A percentile compares a stretch with the other conserved stretches of the same genome.
Evolutionary conservation across 35 echinoderm and acorn worm species (phyloP).

Genomic region (Heliocidaris tuberculata): DNA sequence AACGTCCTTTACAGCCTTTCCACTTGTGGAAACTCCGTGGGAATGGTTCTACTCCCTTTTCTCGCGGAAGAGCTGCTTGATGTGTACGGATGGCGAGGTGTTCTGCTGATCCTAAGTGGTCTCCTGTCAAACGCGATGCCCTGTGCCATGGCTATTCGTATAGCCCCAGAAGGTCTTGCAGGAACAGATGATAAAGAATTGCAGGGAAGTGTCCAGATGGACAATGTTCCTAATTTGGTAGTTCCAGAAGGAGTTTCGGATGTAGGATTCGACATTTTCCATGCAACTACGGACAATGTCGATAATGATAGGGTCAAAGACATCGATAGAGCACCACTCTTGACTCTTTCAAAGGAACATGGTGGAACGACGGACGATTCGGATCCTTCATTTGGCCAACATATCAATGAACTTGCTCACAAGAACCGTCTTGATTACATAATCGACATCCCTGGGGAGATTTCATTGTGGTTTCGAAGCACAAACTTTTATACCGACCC

Average conservation of each 20-base stretch:
- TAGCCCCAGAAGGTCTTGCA: background rate
- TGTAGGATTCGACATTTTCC: background rate
- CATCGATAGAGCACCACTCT: background rate
- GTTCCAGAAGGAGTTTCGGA: background rate
- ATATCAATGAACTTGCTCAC: background rate
- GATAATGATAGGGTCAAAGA: background rate
- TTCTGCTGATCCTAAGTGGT: background rate
- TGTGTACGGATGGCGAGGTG: background rate
- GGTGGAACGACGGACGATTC: background rate
- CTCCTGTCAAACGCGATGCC: background rate
- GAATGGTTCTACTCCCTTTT: background rate
- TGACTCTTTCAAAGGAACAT: background rate
- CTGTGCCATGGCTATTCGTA: background rate
- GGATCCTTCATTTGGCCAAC: background rate
- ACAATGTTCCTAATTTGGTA: background rate
- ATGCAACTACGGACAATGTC: background rate
- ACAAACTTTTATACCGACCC: background rate
- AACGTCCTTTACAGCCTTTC: background rate
- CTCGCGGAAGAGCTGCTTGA: background rate
- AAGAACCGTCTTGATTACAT: background rate
- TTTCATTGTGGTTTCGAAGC: background rate
- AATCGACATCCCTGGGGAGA: background rate
- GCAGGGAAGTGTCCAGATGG: background rate
- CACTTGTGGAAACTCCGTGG: background rate
- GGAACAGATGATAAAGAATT: background rate